Evolutionary conservation across 2,888 invertebrate genomes (phyloP), one percentile per base, ranked within the genome.

Genomic region (Microctonus brassicae): DNA sequence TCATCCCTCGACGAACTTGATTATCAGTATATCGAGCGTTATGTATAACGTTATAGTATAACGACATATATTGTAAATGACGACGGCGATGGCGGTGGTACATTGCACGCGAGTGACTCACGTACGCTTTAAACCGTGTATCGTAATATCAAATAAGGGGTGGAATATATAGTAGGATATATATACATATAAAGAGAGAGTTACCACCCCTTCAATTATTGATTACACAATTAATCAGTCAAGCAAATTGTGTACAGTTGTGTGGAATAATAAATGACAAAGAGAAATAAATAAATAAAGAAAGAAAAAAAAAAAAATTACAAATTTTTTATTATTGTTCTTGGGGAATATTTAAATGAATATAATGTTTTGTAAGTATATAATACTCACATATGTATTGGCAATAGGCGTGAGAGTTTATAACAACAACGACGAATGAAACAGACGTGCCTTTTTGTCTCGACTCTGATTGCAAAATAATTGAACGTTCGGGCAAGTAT

Each of bases 1-100:
- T 87, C 86, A 87, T 87, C 83, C 83, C 82, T 81, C 81, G 80
- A 83, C 82, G 84, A 87, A 84, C 85, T 86, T 84, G 85, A 86
- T 86, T 86, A 87, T 86, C 85, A 85, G 83, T 79, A 47, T 47
- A 82, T 81, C 81, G 81, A 81, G 76, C 77, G 73, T 76, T 78
- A 80, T 79, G 82, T 67, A 70, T n/a, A n/a, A n/a, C n/a, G n/a
- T n/a, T n/a, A n/a, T n/a, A n/a, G n/a, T n/a, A 64, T 61, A 72
- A 72, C 76, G 69, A 84, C 81, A 78, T 79, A 77, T 83, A 84
- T 83, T 83, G 81, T 80, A n/a, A 79, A 78, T 73, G 75, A 57
- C 62, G 64, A 69, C 57, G 69, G 65, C 69, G 33, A 65, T 66
- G 53, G 29, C 70, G 60, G 77, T 77, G 75, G 76, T 74, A 75